phyloP scores from a whole-genome alignment of 2,797 vertebrate genomes.

The Catamblyrhynchus diadema region DNA sequence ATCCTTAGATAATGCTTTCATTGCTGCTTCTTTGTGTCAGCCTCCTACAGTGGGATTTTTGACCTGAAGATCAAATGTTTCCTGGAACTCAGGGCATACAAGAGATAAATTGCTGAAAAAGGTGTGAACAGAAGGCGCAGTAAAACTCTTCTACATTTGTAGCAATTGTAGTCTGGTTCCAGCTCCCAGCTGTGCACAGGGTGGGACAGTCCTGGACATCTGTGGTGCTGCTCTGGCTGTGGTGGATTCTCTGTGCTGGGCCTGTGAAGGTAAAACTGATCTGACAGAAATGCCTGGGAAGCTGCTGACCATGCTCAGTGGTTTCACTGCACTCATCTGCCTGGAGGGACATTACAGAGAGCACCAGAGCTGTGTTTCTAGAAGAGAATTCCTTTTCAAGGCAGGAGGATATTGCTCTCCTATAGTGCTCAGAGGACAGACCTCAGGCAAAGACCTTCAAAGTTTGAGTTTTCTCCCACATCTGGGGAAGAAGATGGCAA shows the following conservation, averaged over 20 bases:
- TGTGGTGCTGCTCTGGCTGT: not conserved
- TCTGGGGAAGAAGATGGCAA: not conserved
- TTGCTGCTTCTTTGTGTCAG: not conserved
- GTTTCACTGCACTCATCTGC: not conserved
- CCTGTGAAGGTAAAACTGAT: not conserved
- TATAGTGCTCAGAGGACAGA: not conserved
- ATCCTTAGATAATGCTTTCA: not conserved
- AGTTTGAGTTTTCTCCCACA: not conserved
- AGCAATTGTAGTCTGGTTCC: not conserved
- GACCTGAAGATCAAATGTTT: not conserved
- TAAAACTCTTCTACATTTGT: not conserved
- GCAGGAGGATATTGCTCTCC: accelerated
- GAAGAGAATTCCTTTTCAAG: not conserved
- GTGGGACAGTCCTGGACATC: not conserved
- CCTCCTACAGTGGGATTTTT: not conserved
- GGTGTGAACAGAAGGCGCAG: not conserved
- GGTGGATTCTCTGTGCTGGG: not conserved
- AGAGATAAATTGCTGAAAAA: not conserved
- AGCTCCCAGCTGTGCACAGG: not conserved
- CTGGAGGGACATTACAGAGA: accelerated
- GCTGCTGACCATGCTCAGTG: not conserved
- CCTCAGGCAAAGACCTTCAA: not conserved
- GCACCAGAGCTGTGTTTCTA: accelerated
- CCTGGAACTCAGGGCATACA: not conserved
- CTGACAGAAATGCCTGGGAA: accelerated